Evolutionary conservation across 2,888 invertebrate genomes (phyloP).

Genomic region (Globia sparganii): DNA sequence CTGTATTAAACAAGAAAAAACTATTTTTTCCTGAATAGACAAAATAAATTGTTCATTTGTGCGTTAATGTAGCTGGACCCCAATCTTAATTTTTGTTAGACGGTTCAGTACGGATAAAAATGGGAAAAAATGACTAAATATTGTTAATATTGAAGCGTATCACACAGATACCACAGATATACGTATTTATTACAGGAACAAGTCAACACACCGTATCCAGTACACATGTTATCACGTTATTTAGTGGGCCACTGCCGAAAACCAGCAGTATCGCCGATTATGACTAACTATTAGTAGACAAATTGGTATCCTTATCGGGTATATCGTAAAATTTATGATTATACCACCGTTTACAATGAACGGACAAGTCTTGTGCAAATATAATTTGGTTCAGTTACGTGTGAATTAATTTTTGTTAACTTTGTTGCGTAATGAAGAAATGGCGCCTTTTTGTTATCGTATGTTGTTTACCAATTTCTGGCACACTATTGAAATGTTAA

Average conservation of each 20-base stretch:
- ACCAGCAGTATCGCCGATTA: conserved; percentile 79
- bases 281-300: conserved; percentile 79
- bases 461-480: conserved; percentile 28
- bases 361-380: conserved; percentile 85
- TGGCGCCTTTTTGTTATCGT: conserved; percentile 29
- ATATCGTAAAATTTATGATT: conserved; percentile 86
- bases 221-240: conserved; percentile 79
- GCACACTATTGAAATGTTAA: neutral
- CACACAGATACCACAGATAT: conserved; percentile 55
- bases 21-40: neutral
- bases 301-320: conserved; percentile 84
- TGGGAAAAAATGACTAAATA: conserved; percentile 42
- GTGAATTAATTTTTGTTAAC: conserved; percentile 65
- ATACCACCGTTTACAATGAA: conserved; percentile 77
- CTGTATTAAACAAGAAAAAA: neutral
- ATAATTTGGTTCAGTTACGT: conserved; percentile 78
- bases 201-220: conserved; percentile 66
- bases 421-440: conserved; percentile 53
- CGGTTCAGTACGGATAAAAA: conserved; percentile 8
- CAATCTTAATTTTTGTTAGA: neutral
- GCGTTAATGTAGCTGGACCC: neutral
- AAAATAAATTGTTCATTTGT: neutral
- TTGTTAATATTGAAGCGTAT: conserved; percentile 54
- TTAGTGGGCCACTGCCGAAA: conserved; percentile 80
- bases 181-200: conserved; percentile 58